Evolutionary conservation across 2,888 invertebrate species (phyloP).

Genomic region (Suillia variegata): DNA sequence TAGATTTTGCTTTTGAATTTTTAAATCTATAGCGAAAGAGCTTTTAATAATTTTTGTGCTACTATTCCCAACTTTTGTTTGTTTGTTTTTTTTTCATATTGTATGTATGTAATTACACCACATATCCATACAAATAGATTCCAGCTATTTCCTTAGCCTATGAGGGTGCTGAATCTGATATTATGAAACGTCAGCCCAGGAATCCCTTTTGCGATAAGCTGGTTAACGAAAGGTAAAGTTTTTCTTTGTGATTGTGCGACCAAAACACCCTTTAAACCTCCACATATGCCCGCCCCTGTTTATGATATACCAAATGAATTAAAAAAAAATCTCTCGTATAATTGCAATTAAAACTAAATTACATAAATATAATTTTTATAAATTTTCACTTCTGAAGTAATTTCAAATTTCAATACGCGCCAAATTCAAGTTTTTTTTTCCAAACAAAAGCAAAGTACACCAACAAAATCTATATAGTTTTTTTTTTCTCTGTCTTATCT

Average conservation of each 20-base stretch:
- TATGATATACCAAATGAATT: no score
- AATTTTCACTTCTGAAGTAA: no score
- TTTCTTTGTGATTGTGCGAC: constrained; percentile 47
- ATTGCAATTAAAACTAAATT: constrained; percentile 23
- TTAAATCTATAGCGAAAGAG: not conserved
- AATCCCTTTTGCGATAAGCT: constrained; percentile 97
- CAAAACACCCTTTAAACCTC: not conserved
- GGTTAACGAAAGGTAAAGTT: constrained; percentile 93
- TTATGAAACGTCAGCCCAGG: constrained; percentile 98
- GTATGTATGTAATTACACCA: no score
- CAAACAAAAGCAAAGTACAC: constrained; percentile 36
- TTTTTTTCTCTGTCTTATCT: constrained; percentile 17
- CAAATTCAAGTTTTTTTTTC: constrained; percentile 23
- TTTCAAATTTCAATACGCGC: no score
- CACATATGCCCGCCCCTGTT: not conserved
- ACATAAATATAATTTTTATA: no score
- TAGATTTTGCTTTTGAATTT: not conserved
- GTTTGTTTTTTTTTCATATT: not conserved
- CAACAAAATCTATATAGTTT: constrained; percentile 33
- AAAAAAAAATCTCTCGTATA: constrained; percentile 12
- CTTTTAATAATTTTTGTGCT: constrained; percentile 4
- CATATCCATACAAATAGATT: constrained; percentile 67
- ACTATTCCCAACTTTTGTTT: constrained; percentile 18
- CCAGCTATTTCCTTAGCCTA: constrained; percentile 98
- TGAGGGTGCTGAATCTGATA: constrained; percentile 97